These are phyloP conservation scores for Leucophenga montana DNA, from an alignment of 2,888 invertebrate species.

Conservation along the genomic window DNA sequence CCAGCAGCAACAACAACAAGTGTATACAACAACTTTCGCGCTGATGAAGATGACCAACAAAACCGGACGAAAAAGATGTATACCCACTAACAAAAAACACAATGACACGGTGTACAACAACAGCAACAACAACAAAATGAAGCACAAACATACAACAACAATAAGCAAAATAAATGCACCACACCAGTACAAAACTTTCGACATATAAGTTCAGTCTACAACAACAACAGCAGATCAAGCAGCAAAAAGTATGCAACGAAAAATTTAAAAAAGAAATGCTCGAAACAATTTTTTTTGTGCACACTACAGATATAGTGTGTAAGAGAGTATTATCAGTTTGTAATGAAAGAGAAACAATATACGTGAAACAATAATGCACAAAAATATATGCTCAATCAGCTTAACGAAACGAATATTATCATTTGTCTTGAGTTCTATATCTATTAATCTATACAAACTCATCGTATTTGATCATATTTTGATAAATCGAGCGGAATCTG, in stretches of 20 bases:
- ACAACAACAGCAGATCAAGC: slow-evolving; percentile 52
- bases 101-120: slow-evolving; percentile 38
- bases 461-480: too few relatives aligned
- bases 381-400: too few relatives aligned
- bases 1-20: slow-evolving; percentile 29
- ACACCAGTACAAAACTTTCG: slow-evolving; percentile 45
- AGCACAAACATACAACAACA: slow-evolving; percentile 35
- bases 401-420: too few relatives aligned
- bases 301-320: slow-evolving; percentile 8
- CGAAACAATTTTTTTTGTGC: slow-evolving; percentile 33
- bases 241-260: slow-evolving; percentile 39
- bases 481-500: too few relatives aligned
- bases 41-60: slow-evolving; percentile 66
- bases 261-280: slow-evolving; percentile 53
- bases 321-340: too few relatives aligned
- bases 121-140: slow-evolving; percentile 40
- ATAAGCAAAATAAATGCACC: slow-evolving; percentile 31
- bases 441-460: too few relatives aligned
- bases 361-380: too few relatives aligned
- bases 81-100: slow-evolving; percentile 55
- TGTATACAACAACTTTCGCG: slow-evolving; percentile 42
- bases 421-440: too few relatives aligned
- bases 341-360: too few relatives aligned
- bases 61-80: slow-evolving; percentile 38
- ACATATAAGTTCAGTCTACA: slow-evolving; percentile 43